Conservation (phyloP, 2,888 invertebrate species). For the Hermaeophaga mercurialis region DNA sequence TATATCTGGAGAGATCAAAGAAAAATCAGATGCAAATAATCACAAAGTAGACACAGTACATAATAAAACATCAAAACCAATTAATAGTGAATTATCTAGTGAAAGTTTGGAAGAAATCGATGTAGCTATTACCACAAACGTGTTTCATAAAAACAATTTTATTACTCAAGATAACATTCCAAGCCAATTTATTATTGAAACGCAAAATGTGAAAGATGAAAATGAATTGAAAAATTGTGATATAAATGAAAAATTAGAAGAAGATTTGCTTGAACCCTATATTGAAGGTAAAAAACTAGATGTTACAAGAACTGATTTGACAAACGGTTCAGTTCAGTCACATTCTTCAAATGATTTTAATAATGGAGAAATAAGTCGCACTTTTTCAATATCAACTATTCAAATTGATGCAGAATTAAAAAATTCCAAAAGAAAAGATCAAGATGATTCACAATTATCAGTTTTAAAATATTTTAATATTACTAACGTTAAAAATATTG, state of each 20-base stretch:
- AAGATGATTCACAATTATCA: background rate
- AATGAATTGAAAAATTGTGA: conserved; percentile 16
- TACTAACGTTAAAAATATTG: background rate
- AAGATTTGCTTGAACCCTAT: background rate
- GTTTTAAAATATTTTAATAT: background rate
- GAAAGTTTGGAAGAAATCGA: background rate
- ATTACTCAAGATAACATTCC: conserved; percentile 21
- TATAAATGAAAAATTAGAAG: background rate
- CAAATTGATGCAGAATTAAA: background rate
- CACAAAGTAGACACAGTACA: background rate
- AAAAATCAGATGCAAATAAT: background rate
- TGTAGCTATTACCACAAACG: background rate
- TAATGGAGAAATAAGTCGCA: background rate
- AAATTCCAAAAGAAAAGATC: background rate
- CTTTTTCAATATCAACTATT: background rate
- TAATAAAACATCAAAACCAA: background rate
- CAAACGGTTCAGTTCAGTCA: background rate
- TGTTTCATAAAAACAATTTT: conserved; percentile 16
- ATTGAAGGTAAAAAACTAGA: no score
- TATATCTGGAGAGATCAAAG: background rate
- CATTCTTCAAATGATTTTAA: no score
- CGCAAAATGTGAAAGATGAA: conserved; percentile 3
- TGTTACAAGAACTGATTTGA: background rate
- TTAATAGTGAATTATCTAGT: conserved; percentile 8
- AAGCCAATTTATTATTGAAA: conserved; percentile 24